Evolutionary conservation across 2,113 vertebrate genomes (phyloP).

Genomic region (Sceloporus undulatus): DNA sequence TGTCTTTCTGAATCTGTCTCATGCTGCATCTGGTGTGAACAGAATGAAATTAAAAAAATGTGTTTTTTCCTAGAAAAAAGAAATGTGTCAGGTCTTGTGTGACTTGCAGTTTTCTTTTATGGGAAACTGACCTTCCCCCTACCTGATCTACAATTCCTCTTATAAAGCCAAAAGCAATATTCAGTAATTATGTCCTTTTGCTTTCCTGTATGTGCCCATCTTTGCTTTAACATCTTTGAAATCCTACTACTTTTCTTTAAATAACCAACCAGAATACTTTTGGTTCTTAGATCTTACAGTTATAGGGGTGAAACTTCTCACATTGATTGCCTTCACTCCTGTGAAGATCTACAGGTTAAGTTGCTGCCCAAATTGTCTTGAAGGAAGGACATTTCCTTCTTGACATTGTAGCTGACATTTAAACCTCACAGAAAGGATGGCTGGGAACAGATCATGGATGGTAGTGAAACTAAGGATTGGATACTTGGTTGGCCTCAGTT

Average conservation of each 20-base stretch:
- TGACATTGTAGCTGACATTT: background rate
- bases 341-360: background rate
- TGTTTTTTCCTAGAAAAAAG: background rate
- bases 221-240: background rate
- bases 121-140: background rate
- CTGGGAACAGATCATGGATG: background rate
- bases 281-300: background rate
- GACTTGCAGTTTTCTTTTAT: background rate
- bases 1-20: background rate
- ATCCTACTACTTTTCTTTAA: background rate
- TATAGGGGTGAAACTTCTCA: background rate
- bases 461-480: background rate
- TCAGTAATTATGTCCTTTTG: background rate
- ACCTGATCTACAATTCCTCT: background rate
- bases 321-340: background rate
- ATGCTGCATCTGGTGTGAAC: background rate
- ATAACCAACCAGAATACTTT: background rate
- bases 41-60: conserved; percentile 5
- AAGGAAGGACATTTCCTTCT: too few species aligned
- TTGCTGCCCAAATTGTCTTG: too few species aligned
- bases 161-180: background rate
- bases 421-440: background rate
- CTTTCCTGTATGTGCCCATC: background rate
- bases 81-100: background rate
- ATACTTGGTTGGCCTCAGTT: too few species aligned